A percentile compares a stretch with the other conserved stretches of the same genome.
Conservation (phyloP, 1,140 invertebrate species). For the Adoxophyes honmai region DNA sequence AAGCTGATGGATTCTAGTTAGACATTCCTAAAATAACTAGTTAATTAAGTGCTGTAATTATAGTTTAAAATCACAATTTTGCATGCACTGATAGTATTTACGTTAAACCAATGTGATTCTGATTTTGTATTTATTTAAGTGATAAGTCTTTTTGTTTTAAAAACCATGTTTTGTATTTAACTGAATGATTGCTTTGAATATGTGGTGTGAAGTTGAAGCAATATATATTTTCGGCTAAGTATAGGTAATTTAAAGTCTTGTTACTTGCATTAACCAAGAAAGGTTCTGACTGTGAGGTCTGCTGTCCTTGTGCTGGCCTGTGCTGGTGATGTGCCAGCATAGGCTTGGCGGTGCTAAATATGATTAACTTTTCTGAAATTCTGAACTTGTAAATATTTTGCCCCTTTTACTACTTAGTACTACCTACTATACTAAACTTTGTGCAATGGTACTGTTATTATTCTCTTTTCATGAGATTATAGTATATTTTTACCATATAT, state of each 20-base stretch:
- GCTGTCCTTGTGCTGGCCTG: too few species aligned
- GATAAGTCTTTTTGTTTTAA: background rate
- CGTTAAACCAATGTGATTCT: background rate
- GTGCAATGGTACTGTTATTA: slow-evolving; percentile 10
- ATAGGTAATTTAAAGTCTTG: too few species aligned
- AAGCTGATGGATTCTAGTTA: background rate
- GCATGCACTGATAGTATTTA: too few species aligned
- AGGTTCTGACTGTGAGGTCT: too few species aligned
- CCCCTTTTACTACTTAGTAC: background rate
- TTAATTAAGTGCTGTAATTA: background rate
- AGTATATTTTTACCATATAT: background rate
- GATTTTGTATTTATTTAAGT: background rate
- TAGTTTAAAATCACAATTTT: background rate
- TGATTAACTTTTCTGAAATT: slow-evolving; percentile 1
- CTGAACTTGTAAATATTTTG: slow-evolving; percentile 6
- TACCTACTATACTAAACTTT: background rate
- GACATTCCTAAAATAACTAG: slow-evolving; percentile 3
- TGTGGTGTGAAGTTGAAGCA: background rate
- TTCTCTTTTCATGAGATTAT: slow-evolving; percentile 5
- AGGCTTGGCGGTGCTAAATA: slow-evolving; percentile 4
- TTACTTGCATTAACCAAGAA: too few species aligned
- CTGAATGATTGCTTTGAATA: slow-evolving; percentile 1
- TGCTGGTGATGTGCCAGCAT: background rate
- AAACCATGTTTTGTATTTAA: background rate
- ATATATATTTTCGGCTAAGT: background rate